A percentile compares a stretch with the other conserved stretches of the same genome.
Evolutionary conservation across 2,888 invertebrate species (phyloP).

Genomic region (Plagodis dolabraria): DNA sequence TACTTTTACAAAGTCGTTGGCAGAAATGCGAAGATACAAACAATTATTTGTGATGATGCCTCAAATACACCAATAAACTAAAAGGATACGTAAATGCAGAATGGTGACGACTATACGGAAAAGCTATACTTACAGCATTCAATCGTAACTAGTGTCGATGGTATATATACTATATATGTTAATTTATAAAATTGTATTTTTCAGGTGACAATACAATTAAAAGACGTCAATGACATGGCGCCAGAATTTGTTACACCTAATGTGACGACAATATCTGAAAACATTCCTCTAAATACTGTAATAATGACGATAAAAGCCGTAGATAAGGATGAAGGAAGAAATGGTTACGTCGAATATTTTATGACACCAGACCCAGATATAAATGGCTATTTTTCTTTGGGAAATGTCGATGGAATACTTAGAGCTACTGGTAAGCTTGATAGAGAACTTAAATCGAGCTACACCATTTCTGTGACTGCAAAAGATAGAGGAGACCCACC

Average conservation of each 20-base stretch:
- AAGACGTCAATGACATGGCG: constrained; percentile 96
- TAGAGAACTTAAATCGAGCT: constrained; percentile 91
- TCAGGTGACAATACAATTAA: constrained; percentile 93
- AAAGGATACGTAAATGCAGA: too few relatives aligned
- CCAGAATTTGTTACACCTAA: constrained; percentile 94
- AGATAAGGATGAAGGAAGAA: constrained; percentile 95
- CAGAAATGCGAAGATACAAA: too few relatives aligned
- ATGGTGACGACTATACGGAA: too few relatives aligned
- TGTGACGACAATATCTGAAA: constrained; percentile 92
- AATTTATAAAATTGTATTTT: constrained; percentile 16
- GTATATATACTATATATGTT: neutral
- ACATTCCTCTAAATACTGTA: constrained; percentile 93
- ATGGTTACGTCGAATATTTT: constrained; percentile 95
- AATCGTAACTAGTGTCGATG: neutral
- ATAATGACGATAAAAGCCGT: constrained; percentile 95
- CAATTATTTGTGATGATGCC: too few relatives aligned
- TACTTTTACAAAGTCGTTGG: too few relatives aligned
- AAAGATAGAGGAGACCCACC: constrained; percentile 95
- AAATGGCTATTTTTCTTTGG: constrained; percentile 91
- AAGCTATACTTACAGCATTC: too few relatives aligned
- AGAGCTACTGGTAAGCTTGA: constrained; percentile 94
- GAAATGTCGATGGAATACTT: constrained; percentile 94
- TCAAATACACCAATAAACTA: too few relatives aligned
- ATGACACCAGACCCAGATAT: constrained; percentile 87
- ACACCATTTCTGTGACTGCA: constrained; percentile 91